These are phyloP conservation scores for Liopterus haemorrhoidalis DNA, from an alignment of 2,888 invertebrate genomes.

Conservation along the genomic window DNA sequence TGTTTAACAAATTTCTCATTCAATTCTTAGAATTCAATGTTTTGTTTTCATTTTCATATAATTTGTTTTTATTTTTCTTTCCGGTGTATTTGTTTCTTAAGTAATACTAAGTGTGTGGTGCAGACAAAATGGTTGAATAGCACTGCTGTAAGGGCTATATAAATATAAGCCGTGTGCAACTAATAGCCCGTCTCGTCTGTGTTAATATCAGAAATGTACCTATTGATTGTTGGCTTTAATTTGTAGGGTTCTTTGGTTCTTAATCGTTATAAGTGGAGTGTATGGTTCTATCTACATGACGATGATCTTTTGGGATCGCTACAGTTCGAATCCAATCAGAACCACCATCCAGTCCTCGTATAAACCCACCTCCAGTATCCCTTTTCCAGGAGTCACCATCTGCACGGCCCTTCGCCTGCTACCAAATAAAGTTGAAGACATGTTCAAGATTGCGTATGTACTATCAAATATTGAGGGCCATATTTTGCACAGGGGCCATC, in stretches of 20 bases:
- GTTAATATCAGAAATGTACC: not conserved
- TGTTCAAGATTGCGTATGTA: slow-evolving; percentile 34
- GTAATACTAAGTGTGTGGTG: too few relatives aligned
- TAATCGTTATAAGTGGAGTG: slow-evolving; percentile 35
- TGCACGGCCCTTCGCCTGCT: slow-evolving; percentile 40
- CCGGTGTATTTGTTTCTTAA: too few relatives aligned
- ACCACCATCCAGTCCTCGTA: slow-evolving; percentile 38
- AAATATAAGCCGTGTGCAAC: too few relatives aligned
- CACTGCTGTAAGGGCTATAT: too few relatives aligned
- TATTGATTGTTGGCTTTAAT: slow-evolving; percentile 1
- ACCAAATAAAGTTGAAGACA: slow-evolving; percentile 32
- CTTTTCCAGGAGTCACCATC: slow-evolving; percentile 44
- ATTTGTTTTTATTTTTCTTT: too few relatives aligned
- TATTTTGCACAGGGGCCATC: slow-evolving; percentile 17
- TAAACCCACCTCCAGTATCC: slow-evolving; percentile 37
- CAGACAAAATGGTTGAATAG: too few relatives aligned
- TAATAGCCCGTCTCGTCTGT: not conserved
- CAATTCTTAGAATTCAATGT: too few relatives aligned
- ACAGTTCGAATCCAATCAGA: slow-evolving; percentile 40
- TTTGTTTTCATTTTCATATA: too few relatives aligned
- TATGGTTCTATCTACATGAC: slow-evolving; percentile 40
- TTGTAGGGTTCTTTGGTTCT: slow-evolving; percentile 38
- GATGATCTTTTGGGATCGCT: slow-evolving; percentile 40
- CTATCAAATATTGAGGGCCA: too few relatives aligned
- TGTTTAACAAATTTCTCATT: slow-evolving; percentile 22